Base-by-base conservation (phyloP, 2,113 vertebrate species). In the Indicator maculatus region DNA sequence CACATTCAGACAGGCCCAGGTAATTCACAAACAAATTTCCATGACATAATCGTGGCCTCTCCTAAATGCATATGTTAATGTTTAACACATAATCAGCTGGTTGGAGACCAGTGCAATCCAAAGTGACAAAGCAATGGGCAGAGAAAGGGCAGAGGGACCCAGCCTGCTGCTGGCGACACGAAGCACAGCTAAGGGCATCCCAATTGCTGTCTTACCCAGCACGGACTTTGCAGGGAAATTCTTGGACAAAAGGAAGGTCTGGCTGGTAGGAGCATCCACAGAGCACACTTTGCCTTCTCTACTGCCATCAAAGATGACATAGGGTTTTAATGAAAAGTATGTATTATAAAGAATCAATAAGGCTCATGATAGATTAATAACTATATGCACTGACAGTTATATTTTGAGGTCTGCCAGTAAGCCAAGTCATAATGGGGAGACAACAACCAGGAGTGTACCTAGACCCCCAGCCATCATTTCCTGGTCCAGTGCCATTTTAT, bases 341-440 rank as follows among this genome's bases (percentile, higher is more conserved):
- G 19, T 13, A 72, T 82, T 58, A 85, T 47, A 65, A 89, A 78
- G 58, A 90, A 89, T 87, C 85, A 91, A 79, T 87, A 69, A 82
- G n/a, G 47, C 50, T 85, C 18, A 82, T 0, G 0, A 12, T 26
- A 63, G 59, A 85, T 86, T 87, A 96, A 89, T 73, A 91, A 47
- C 70, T 72, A 36, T 0, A 0, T 0, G 2, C 55, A 38, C 93
- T 71, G 86, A 90, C 50, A 72, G 39, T 28, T 74, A 52, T 1
- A 5, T 78, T 86, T 36, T 60, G 53, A 84, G 63, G 30, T 56
- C 61, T 93, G 70, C 56, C 65, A 33, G 45, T 20, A 41, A 81
- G 89, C 84, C 66, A 85, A 78, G 66, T 5, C 59, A 75, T 82
- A 87, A 93, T 31, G 24, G 36, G 30, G 64, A 94, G 20, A 65